Percentiles rank a stretch among this genome's conserved stretches.
phyloP scores from a whole-genome alignment of 2,113 vertebrate species.

The Cavia porcellus region DNA sequence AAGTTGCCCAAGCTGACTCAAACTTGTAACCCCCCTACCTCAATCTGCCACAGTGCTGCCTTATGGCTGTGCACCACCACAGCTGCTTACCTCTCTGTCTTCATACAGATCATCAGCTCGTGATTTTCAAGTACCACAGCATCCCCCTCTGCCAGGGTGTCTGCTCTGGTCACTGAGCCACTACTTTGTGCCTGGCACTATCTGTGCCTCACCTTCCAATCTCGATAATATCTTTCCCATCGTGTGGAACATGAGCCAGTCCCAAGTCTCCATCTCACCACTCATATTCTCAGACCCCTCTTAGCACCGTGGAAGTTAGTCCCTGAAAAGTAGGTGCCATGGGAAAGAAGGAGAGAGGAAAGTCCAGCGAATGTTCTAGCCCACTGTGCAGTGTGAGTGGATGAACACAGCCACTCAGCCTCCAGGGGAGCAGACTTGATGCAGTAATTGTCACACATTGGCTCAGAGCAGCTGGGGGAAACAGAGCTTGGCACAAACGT shows the following conservation, averaged over 20 bases:
- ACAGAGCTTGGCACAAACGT: not conserved
- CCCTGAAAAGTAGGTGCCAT: not conserved
- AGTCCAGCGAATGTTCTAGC: too few species aligned
- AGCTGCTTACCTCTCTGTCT: not conserved
- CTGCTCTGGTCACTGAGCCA: too few species aligned
- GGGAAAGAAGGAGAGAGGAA: not conserved
- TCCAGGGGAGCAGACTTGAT: too few species aligned
- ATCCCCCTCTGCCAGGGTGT: not conserved
- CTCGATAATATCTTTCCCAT: too few species aligned
- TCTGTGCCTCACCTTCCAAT: not conserved
- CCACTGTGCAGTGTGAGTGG: rapidly evolving
- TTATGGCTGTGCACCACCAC: too few species aligned
- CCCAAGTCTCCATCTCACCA: too few species aligned
- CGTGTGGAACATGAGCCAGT: not conserved
- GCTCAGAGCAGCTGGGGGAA: not conserved
- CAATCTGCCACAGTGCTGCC: not conserved
- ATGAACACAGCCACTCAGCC: too few species aligned
- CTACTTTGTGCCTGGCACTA: too few species aligned
- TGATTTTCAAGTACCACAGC: rapidly evolving
- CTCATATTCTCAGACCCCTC: not conserved
- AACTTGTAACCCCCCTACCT: not conserved
- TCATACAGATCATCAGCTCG: not conserved
- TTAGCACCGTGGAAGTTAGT: not conserved
- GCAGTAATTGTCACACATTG: rapidly evolving
- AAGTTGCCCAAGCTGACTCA: not conserved